These are phyloP conservation scores for Schizopygopsis malacanthus DNA, from an alignment of 2,797 vertebrate genomes.

Conservation along the genomic window DNA sequence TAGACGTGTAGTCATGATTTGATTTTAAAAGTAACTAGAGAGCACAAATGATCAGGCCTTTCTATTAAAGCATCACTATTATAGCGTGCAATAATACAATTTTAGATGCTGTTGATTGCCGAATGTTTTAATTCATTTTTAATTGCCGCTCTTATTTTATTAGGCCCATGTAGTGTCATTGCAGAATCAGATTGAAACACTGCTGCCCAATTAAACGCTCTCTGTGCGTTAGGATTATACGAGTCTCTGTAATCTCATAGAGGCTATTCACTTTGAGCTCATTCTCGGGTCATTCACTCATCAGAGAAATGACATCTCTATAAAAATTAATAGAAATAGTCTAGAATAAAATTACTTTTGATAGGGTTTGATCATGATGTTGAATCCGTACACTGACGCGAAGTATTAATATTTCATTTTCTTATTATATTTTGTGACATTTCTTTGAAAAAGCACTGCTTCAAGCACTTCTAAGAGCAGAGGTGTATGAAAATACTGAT, in stretches of 20 bases:
- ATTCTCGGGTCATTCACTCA: neutral
- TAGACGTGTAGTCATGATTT: neutral
- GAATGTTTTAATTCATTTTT: conserved; percentile 33
- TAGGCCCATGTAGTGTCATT: conserved; percentile 6
- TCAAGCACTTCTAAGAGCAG: neutral
- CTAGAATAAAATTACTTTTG: conserved; percentile 14
- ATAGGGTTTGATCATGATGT: neutral
- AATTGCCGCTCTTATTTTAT: conserved; percentile 30
- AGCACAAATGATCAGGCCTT: conserved; percentile 12
- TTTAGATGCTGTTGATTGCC: neutral
- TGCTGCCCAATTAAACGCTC: conserved; percentile 4
- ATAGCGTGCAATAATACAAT: conserved; percentile 1
- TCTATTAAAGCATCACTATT: neutral
- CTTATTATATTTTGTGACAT: neutral
- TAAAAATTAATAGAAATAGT: conserved; percentile 11
- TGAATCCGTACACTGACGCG: neutral
- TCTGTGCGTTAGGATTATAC: neutral
- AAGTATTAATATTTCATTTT: neutral
- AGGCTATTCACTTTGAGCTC: neutral
- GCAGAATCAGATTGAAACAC: neutral
- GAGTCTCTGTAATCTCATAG: neutral
- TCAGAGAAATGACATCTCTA: neutral
- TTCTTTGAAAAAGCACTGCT: neutral
- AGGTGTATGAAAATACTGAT: neutral
- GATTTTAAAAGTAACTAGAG: conserved; percentile 12